These are phyloP conservation scores for Amorpha juglandis DNA, from an alignment of 2,888 invertebrate species.

Conservation along the genomic window DNA sequence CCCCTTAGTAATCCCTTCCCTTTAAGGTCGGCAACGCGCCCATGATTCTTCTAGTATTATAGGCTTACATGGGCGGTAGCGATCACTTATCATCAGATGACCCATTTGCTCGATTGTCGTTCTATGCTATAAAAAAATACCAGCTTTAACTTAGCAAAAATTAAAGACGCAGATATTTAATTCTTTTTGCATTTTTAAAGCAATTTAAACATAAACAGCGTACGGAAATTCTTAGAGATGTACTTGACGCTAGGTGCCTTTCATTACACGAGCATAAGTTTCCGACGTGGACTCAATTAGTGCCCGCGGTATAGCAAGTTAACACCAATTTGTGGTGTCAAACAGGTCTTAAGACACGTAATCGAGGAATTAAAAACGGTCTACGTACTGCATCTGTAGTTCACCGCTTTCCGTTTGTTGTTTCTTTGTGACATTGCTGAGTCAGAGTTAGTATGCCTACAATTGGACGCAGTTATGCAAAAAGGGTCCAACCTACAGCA, in stretches of 20 bases:
- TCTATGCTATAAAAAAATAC: background rate
- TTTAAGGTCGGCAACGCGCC: no score
- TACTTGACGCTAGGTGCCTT: slow-evolving; percentile 2
- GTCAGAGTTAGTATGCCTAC: background rate
- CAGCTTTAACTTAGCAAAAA: background rate
- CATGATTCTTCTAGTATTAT: no score
- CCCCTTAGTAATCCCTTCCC: no score
- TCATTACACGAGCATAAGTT: slow-evolving; percentile 36
- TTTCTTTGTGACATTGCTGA: background rate
- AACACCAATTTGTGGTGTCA: slow-evolving; percentile 69
- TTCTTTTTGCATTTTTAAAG: background rate
- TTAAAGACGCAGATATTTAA: no score
- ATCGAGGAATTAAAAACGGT: slow-evolving; percentile 38
- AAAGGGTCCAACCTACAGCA: no score
- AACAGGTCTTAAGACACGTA: slow-evolving; percentile 53
- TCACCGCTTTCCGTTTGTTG: background rate
- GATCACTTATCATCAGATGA: no score
- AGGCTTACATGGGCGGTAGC: no score
- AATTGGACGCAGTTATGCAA: background rate
- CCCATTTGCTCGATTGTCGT: no score
- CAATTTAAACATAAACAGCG: background rate
- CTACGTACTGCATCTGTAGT: slow-evolving; percentile 28
- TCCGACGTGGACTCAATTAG: slow-evolving; percentile 47
- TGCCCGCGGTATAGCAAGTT: slow-evolving; percentile 53
- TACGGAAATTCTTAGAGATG: background rate